phyloP scores from a whole-genome alignment of 2,113 vertebrate species.

The Sylvia atricapilla region DNA sequence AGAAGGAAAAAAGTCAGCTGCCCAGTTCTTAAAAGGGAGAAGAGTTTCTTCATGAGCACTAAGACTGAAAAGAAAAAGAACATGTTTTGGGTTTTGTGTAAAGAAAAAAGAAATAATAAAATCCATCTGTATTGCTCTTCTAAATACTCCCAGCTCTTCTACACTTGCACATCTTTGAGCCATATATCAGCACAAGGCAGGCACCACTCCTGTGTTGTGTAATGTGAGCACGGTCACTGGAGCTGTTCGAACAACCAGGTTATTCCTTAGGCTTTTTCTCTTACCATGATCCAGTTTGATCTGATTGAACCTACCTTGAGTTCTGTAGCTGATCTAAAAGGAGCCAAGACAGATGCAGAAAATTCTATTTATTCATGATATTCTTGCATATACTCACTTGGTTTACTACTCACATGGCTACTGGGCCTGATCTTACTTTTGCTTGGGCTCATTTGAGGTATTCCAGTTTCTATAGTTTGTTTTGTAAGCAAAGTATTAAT shows the following conservation, averaged over 20 bases:
- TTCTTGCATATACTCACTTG: neutral
- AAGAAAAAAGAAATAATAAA: neutral
- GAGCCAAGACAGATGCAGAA: neutral
- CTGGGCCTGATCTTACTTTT: neutral
- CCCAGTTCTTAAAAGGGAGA: neutral
- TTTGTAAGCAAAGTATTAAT: neutral
- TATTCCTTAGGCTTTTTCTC: neutral
- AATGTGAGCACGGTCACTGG: neutral
- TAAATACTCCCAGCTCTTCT: neutral
- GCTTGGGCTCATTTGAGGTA: neutral
- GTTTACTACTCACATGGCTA: neutral
- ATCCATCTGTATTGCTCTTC: neutral
- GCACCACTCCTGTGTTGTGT: neutral
- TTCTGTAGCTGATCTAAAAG: neutral
- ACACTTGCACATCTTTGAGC: neutral
- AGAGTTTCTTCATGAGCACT: neutral
- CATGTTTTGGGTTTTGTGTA: fast-evolving
- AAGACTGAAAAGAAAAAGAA: neutral
- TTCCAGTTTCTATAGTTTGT: neutral
- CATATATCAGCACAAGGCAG: neutral
- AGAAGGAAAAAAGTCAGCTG: neutral
- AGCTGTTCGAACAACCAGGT: neutral
- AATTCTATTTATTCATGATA: neutral
- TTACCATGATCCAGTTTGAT: neutral
- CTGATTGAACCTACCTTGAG: neutral